A percentile compares a stretch with the other conserved stretches of the same genome.
These are phyloP conservation scores for Ectemnius lituratus DNA, from an alignment of 2,888 invertebrate genomes.

Conservation along the genomic window DNA sequence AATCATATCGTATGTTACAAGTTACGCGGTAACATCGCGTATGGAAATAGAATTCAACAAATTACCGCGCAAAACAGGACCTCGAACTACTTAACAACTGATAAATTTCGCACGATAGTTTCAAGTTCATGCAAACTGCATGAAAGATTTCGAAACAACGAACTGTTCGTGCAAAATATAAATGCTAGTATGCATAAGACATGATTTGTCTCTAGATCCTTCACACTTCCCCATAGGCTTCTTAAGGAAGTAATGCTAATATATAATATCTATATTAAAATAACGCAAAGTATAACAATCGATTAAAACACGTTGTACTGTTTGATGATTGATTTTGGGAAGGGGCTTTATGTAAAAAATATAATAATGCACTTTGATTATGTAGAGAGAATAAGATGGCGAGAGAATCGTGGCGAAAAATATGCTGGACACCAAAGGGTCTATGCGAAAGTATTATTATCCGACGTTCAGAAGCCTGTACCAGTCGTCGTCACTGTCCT, in stretches of 20 bases:
- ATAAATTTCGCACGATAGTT: background rate
- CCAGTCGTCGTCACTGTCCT: slow-evolving; percentile 2
- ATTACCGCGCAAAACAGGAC: slow-evolving; percentile 15
- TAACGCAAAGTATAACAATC: slow-evolving; percentile 53
- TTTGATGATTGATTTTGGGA: slow-evolving; percentile 29
- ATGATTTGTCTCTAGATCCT: slow-evolving; percentile 26
- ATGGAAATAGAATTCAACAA: slow-evolving; percentile 15
- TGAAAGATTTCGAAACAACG: slow-evolving; percentile 16
- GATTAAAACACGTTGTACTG: slow-evolving; percentile 52
- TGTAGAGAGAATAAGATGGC: slow-evolving; percentile 57
- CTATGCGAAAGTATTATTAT: slow-evolving; percentile 26
- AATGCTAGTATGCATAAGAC: slow-evolving; percentile 48
- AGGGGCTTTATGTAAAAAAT: slow-evolving; percentile 45
- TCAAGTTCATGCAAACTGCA: background rate
- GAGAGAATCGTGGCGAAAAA: slow-evolving; percentile 45
- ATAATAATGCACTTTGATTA: slow-evolving; percentile 55
- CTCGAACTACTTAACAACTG: background rate
- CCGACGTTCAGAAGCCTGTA: slow-evolving; percentile 4
- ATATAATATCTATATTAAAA: slow-evolving; percentile 53
- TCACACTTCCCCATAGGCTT: slow-evolving; percentile 19
- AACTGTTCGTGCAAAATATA: slow-evolving; percentile 32
- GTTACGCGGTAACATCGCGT: background rate
- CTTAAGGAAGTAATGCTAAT: slow-evolving; percentile 43
- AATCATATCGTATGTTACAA: slow-evolving; percentile 16
- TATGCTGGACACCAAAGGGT: slow-evolving; percentile 62